Base-by-base conservation (phyloP, 35 echinoderm and acorn worm species). In the Ptychodera flava region DNA sequence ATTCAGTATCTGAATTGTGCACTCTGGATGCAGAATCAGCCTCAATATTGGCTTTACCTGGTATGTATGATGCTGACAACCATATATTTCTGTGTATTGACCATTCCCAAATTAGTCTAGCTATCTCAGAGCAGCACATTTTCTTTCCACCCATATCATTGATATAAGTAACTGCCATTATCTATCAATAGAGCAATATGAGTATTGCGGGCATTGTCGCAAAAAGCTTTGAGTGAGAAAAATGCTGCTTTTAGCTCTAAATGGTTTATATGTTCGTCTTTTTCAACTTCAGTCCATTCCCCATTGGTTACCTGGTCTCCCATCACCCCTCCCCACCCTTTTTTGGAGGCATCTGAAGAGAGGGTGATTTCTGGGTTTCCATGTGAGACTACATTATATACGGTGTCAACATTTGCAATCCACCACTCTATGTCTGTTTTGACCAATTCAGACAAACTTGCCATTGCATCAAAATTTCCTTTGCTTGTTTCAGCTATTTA, bases 151-250 rank as follows among this genome's bases (percentile, higher is more conserved):
- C 91, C 88, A 97, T 91, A 45, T 80, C 32, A 75, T 87, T 86
- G 27, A 97, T 82, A 38, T 93, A 93, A 29, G 91, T 78, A 33
- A 93, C 94, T 32, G 88, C 94, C 88, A 34, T 92, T 97, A 36
- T 97, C 94, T 28, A 79, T 77, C 22, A 35, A 33, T 36, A 97
- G 64, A 53, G 38, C 78, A 16, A 93, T 80, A 93, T 93, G 91
- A 28, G 75, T 78, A 88, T 77, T 84, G 16, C 30, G 1, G 38
- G 78, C 31, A 0, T 32, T 29, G 2, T 0, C 78, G 16, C 88
- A 80, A 78, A 85, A 90, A 31, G 89, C 31, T 85, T 45, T 85
- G 32, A 90, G 77, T 79, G 89, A 15, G 52, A 78, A 33, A 64
- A 31, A 90, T 0, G 34, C 76, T 28, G 88, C 88, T n/a, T 84